Conservation (phyloP, 2,888 invertebrate genomes). For the Hipparchia sbordonii region DNA sequence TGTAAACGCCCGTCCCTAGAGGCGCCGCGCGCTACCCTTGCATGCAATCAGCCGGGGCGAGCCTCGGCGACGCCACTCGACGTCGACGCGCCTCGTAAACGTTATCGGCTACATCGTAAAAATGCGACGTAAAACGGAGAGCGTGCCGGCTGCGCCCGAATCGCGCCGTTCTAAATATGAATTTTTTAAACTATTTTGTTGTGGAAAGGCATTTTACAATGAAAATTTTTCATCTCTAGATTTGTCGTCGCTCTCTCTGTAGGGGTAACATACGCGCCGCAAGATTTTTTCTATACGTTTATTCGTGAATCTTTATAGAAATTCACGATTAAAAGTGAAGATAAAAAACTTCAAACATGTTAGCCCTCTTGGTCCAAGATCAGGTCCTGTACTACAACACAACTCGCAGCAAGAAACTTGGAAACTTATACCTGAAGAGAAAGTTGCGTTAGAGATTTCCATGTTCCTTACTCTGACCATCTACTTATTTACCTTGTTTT, state of each 20-base stretch:
- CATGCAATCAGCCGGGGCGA: constrained; percentile 77
- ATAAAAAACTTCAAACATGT: no score
- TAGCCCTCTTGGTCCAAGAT: no score
- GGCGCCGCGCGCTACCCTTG: constrained; percentile 44
- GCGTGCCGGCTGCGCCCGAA: constrained; percentile 55
- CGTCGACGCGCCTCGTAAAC: constrained; percentile 79
- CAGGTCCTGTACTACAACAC: no score
- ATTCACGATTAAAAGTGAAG: no score
- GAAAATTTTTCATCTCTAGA: neutral
- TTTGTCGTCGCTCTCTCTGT: neutral
- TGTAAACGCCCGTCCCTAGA: constrained; percentile 27
- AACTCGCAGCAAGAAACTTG: no score
- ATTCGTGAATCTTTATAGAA: no score
- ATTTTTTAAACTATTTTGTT: constrained; percentile 25
- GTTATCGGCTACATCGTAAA: constrained; percentile 81
- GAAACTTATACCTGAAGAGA: constrained; percentile 8
- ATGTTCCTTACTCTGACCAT: neutral
- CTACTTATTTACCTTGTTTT: no score
- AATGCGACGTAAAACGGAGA: constrained; percentile 76
- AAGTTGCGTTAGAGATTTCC: constrained; percentile 4
- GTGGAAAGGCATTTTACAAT: neutral
- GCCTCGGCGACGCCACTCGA: constrained; percentile 79
- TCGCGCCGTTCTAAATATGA: constrained; percentile 28
- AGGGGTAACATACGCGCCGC: no score
- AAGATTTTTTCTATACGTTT: no score